Conservation (phyloP, 2,888 invertebrate species). For the Fragum whitleyi region DNA sequence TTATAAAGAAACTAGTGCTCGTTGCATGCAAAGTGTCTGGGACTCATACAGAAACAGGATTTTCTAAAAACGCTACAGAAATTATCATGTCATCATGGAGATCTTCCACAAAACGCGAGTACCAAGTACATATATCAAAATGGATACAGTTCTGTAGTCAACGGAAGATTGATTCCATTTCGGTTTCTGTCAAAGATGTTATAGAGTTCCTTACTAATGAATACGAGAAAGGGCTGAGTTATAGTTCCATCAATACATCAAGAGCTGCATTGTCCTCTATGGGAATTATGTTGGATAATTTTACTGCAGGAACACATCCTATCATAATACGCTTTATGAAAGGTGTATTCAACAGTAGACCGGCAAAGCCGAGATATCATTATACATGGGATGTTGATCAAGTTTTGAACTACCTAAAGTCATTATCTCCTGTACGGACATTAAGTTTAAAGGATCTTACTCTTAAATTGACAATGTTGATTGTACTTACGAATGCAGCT, state of each 20-base stretch:
- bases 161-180: conserved; percentile 51
- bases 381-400: background rate
- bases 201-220: conserved; percentile 47
- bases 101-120: conserved; percentile 50
- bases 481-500: conserved; percentile 39
- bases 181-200: conserved; percentile 44
- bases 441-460: conserved; percentile 45
- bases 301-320: conserved; percentile 45
- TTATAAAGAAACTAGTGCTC: conserved; percentile 27
- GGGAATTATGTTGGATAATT: conserved; percentile 24
- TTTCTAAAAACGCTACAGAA: conserved; percentile 32
- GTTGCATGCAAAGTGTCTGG: conserved; percentile 37
- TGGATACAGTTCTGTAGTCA: conserved; percentile 59
- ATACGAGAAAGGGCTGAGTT: conserved; percentile 39
- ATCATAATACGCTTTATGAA: conserved; percentile 51
- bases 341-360: conserved; percentile 45
- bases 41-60: conserved; percentile 20
- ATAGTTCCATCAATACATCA: conserved; percentile 54
- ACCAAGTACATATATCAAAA: conserved; percentile 52
- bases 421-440: conserved; percentile 21
- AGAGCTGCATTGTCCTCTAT: conserved; percentile 50
- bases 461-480: conserved; percentile 45
- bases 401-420: background rate
- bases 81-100: conserved; percentile 56
- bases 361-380: background rate